A percentile compares a stretch with the other conserved stretches of the same genome.
phyloP scores from a whole-genome alignment of 2,797 vertebrate genomes.

The Morelia viridis region DNA sequence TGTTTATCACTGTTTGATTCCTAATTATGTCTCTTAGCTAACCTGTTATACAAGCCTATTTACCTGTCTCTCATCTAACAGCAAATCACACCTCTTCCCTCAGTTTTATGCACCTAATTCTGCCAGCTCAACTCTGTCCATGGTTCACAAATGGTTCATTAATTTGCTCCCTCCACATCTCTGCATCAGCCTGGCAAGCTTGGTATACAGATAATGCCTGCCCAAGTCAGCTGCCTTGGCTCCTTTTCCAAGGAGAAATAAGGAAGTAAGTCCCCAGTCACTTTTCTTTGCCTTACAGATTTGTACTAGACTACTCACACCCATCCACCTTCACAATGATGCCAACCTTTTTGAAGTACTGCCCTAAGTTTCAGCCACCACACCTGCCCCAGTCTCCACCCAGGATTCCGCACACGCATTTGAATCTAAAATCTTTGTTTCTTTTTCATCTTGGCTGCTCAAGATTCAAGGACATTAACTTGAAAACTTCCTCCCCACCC shows the following conservation, averaged over 20 bases:
- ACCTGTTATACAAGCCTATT: not conserved
- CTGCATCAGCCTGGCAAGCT: not conserved
- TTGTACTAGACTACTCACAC: not conserved
- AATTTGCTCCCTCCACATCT: not conserved
- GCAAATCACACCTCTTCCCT: not conserved
- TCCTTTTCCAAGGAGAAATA: not conserved
- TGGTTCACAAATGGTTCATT: not conserved
- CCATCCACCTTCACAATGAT: not conserved
- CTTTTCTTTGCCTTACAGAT: not conserved
- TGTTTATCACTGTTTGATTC: too few species aligned
- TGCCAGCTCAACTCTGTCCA: not conserved
- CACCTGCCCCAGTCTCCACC: not conserved
- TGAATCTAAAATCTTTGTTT: not conserved
- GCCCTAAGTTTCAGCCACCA: not conserved
- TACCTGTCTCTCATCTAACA: too few species aligned
- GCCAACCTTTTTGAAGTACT: not conserved
- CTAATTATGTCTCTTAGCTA: not conserved
- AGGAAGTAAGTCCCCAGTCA: not conserved
- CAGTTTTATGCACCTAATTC: not conserved
- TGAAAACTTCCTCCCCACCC: not conserved
- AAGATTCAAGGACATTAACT: not conserved
- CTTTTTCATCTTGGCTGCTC: not conserved
- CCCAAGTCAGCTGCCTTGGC: not conserved
- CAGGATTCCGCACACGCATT: not conserved
- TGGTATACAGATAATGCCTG: too few species aligned